Conservation (phyloP, 2,797 vertebrate species). For the Muraenolepis orangiensis region DNA sequence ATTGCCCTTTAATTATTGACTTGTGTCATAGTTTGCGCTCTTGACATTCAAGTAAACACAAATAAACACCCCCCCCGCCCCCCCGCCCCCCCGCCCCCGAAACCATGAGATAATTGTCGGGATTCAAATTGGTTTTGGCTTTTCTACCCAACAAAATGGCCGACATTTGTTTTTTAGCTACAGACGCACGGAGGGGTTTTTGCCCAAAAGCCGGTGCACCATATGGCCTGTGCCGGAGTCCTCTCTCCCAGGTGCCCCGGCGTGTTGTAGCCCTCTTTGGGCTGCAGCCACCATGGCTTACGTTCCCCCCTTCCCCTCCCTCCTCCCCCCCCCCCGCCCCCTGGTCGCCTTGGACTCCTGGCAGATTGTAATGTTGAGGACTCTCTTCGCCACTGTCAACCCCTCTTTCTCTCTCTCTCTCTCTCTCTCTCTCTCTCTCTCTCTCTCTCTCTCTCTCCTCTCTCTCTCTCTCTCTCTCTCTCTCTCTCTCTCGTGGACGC, state of each 20-base stretch:
- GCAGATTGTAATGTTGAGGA: slow-evolving; percentile 90
- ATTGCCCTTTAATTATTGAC: slow-evolving; percentile 38
- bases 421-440: too few relatives aligned
- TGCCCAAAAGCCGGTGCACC: slow-evolving; percentile 54
- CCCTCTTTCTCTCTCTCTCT: too few relatives aligned
- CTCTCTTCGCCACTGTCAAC: slow-evolving; percentile 70
- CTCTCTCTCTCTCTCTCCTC: too few relatives aligned
- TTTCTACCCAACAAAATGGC: too few relatives aligned
- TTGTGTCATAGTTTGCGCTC: neutral
- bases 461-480: too few relatives aligned
- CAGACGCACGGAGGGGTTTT: slow-evolving; percentile 39
- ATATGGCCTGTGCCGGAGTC: slow-evolving; percentile 65
- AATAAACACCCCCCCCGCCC: neutral
- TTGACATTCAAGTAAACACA: slow-evolving; percentile 20
- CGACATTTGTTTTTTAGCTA: slow-evolving; percentile 46
- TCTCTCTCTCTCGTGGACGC: slow-evolving; percentile 25
- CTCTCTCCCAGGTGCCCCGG: slow-evolving; percentile 68
- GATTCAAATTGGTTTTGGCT: too few relatives aligned
- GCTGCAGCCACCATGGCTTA: slow-evolving; percentile 79
- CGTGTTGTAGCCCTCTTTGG: slow-evolving; percentile 51
- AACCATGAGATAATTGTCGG: neutral
- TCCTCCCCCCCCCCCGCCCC: slow-evolving; percentile 73
- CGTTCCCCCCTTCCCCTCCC: slow-evolving; percentile 47
- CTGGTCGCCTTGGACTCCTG: slow-evolving; percentile 77
- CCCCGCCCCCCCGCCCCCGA: too few relatives aligned